Conservation (phyloP, 1,140 invertebrate species). For the Araneus ventricosus region DNA sequence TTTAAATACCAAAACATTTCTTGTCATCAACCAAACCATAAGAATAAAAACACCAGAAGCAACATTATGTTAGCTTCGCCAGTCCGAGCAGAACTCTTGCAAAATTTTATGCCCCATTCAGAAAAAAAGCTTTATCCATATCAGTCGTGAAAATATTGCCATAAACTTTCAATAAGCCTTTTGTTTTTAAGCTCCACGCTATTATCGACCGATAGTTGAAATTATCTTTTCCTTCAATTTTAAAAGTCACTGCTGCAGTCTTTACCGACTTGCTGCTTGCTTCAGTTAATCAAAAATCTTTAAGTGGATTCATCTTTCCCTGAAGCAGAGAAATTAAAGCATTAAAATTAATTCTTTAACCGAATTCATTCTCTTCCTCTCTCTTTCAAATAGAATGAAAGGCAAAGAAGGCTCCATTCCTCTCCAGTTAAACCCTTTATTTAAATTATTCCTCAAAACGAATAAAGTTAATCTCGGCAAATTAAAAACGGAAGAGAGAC, state of each 20-base stretch:
- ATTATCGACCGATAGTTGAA: too few relatives aligned
- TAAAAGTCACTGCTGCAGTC: background rate
- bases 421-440: background rate
- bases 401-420: background rate
- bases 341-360: background rate
- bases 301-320: background rate
- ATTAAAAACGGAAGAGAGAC: background rate
- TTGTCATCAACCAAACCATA: too few relatives aligned
- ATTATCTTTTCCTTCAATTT: background rate
- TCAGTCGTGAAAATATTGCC: too few relatives aligned
- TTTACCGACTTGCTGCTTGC: background rate
- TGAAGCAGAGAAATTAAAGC: background rate
- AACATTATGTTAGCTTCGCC: too few relatives aligned
- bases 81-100: too few relatives aligned
- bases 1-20: too few relatives aligned
- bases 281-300: background rate
- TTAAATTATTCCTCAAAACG: background rate
- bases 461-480: background rate
- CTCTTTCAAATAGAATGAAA: background rate
- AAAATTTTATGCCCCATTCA: too few relatives aligned
- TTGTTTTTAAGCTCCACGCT: too few relatives aligned
- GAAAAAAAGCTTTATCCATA: too few relatives aligned
- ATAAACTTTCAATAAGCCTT: too few relatives aligned
- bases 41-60: too few relatives aligned
- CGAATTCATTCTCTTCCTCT: background rate